Evolutionary conservation across 2,888 invertebrate genomes (phyloP), one percentile per base, ranked within the genome.

Genomic region (Yponomeuta evonymella): DNA sequence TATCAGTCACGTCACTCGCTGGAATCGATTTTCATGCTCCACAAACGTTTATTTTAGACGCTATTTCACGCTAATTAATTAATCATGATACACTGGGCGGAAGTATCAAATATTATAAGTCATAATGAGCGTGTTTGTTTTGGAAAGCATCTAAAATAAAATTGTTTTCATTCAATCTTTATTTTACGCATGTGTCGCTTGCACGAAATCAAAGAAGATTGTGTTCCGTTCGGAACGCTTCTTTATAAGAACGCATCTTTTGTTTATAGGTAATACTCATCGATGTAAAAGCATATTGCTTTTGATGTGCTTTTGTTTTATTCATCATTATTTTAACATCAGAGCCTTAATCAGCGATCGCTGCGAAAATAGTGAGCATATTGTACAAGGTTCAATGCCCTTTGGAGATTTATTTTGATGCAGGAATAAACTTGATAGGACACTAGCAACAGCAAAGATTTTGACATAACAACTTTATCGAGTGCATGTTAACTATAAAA

Each of bases 231-330:
- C 84, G 83, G 81, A 83, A 85, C 84, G 87, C 86, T 85, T 86
- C 9, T 68, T 48, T 51, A 23, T 29, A 67, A 67, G 48, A 43
- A 43, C 23, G 6, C n/a, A 65, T 15, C 12, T 15, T 36, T 67
- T 67, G 3, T 15, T 43, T 67, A 30, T 15, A 5, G 51, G n/a
- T 51, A 29, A 51, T 29, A 5, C 15, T 48, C 51, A 51, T 68
- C 51, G 30, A 33, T 67, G 67, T 23, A 33, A 48, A 68, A 68
- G 51, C 68, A 68, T 68, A 83, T 79, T 79, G 89, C 90, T 90
- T 90, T 90, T 77, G 82, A 87, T 89, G 87, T 90, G 82, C 84
- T 88, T 86, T 64, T 12, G 75, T 78, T 73, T 79, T 79, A 78
- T 76, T 75, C 74, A 83, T 79, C 80, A 82, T 83, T 73, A 70